Conservation (phyloP, 2,888 invertebrate species). For the Limnephilus lunatus region DNA sequence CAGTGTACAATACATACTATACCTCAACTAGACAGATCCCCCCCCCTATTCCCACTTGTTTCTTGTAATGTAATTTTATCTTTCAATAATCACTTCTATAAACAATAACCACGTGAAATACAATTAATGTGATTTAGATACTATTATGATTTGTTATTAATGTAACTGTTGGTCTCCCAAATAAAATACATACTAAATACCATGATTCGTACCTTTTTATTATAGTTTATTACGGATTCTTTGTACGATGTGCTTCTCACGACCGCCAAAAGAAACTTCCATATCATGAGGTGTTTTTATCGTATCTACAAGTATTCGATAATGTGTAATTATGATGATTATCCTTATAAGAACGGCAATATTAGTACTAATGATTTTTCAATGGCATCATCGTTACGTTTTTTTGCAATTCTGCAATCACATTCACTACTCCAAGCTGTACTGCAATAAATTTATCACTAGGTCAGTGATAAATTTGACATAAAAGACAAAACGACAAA, state of each 20-base stretch:
- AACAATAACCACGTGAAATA: no score
- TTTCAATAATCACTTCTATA: no score
- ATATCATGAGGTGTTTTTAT: neutral
- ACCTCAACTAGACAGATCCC: no score
- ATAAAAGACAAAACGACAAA: no score
- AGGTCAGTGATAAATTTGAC: no score
- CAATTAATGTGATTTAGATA: no score
- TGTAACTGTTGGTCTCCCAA: no score
- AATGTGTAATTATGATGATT: neutral
- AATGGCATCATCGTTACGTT: neutral
- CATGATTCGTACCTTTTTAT: neutral
- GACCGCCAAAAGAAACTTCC: neutral
- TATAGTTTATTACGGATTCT: neutral
- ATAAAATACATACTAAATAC: neutral
- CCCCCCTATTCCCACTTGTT: no score
- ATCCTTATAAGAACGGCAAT: neutral
- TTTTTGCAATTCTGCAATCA: neutral
- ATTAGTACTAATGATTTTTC: neutral
- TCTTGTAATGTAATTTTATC: no score
- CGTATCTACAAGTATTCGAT: neutral
- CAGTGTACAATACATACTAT: no score
- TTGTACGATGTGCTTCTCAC: neutral
- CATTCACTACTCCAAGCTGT: neutral
- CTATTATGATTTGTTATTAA: no score
- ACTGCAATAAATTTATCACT: neutral